Evolutionary conservation across 2,113 vertebrate species (phyloP).

Genomic region (Istiophorus platypterus): DNA sequence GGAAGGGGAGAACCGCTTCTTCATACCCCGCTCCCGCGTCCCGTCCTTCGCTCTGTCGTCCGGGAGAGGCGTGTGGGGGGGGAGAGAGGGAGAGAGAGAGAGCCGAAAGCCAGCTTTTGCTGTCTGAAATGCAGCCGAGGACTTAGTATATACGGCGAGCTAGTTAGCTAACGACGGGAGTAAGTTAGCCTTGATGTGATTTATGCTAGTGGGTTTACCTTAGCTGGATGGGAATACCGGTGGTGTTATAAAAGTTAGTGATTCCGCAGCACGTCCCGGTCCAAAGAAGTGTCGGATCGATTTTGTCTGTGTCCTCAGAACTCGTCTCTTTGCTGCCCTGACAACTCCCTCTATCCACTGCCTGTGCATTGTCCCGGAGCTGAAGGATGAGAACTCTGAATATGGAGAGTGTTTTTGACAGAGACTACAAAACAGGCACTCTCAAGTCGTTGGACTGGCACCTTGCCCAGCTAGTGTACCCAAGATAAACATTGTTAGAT

Average conservation of each 20-base stretch:
- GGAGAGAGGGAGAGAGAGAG: background rate
- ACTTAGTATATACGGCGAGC: slow-evolving; percentile 64
- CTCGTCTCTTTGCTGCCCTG: background rate
- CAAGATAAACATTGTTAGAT: slow-evolving; percentile 69
- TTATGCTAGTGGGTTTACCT: slow-evolving; percentile 37
- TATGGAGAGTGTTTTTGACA: slow-evolving; percentile 67
- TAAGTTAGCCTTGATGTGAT: slow-evolving; percentile 64
- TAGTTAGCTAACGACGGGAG: slow-evolving; percentile 63
- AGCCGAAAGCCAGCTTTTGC: slow-evolving; percentile 10
- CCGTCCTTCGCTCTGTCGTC: background rate
- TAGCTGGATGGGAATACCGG: slow-evolving; percentile 9
- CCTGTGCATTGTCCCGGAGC: slow-evolving; percentile 29
- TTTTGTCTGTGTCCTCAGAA: background rate
- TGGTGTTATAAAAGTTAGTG: slow-evolving; percentile 58
- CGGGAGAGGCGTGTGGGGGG: slow-evolving; percentile 5
- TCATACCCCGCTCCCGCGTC: rapidly evolving
- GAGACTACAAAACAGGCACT: slow-evolving; percentile 37
- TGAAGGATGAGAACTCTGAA: slow-evolving; percentile 41
- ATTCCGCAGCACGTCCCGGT: background rate
- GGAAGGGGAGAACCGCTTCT: background rate
- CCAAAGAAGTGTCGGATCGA: background rate
- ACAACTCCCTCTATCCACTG: slow-evolving; percentile 1
- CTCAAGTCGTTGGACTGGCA: slow-evolving; percentile 58
- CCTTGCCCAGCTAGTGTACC: slow-evolving; percentile 56
- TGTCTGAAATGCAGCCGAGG: slow-evolving; percentile 28